Base-by-base conservation (phyloP, 2,113 vertebrate species). In the Actenoides hombroni region DNA sequence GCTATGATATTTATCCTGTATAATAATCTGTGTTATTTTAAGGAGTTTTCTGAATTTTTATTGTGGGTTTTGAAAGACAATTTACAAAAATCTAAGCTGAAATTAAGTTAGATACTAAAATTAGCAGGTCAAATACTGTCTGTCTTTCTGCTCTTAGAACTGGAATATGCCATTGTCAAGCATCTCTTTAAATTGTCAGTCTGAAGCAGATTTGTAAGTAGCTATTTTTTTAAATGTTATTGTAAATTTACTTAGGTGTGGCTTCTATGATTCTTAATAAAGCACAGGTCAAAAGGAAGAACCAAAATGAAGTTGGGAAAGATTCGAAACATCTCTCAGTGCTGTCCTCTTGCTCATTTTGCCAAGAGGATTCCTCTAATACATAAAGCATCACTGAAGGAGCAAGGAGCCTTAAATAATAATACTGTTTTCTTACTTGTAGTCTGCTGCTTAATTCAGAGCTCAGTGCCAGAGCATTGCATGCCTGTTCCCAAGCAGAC, bases 381-480 rank as follows among this genome's bases (percentile, higher is more conserved):
- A 42, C n/a, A 6, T 35, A 53, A 91, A 86, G 57, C 67, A 29
- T 87, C 46, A 10, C 63, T 71, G 54, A 51, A 84, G 57, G 76
- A 92, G 37, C 70, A 86, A 79, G 49, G 40, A 70, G 54, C 71
- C 64, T 90, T 85, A 60, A 81, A 28, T 80, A 48, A 28, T 80
- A 48, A 28, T 54, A 74, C 28, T 17, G 39, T 64, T 83, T 95
- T 79, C 17, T 90, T 95, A 85, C 23, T 65, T 9, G 3, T 71
- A 57, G 61, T 37, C 51, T 64, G 31, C 61, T 93, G 59, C 85
- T 77, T 61, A 71, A 83, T 86, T 85, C 71, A 57, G 83, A 88
- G 51, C 59, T 83, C 3, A 26, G 0, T 70, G 75, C 46, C 70
- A 65, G 65, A 19, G 46, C 8, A 1, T 42, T 79, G 53, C 44